phyloP scores from a whole-genome alignment of 2,113 vertebrate species.

The Prochilodus magdalenae region DNA sequence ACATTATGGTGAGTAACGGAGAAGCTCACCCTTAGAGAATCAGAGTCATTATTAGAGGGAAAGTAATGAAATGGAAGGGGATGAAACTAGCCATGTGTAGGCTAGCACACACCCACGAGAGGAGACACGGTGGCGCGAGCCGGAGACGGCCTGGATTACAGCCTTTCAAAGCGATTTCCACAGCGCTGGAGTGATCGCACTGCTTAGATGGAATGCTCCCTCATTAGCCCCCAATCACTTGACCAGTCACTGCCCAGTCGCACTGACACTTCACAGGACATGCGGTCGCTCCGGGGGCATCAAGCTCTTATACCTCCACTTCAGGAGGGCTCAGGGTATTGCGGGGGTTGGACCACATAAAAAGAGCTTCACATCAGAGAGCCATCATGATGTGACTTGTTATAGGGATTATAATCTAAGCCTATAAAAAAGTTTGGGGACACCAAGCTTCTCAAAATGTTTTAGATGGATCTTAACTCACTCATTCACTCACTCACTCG shows the following conservation, averaged over 20 bases:
- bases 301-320: background rate
- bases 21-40: background rate
- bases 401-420: background rate
- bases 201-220: conserved; percentile 37
- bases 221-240: background rate
- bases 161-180: conserved; percentile 32
- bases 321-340: background rate
- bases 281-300: background rate
- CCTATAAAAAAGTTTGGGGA: background rate
- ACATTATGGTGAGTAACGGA: too few species aligned
- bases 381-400: background rate
- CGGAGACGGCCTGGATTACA: background rate
- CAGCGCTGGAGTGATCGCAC: conserved; percentile 10
- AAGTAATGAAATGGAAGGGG: background rate
- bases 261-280: conserved; percentile 5
- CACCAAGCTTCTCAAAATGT: background rate
- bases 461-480: too few species aligned
- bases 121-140: background rate
- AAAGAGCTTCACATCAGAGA: background rate
- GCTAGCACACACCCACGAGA: background rate
- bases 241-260: conserved; percentile 6
- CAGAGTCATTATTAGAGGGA: background rate
- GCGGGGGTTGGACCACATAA: background rate
- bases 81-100: background rate
- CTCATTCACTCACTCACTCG: too few species aligned